Evolutionary conservation across 2,888 invertebrate genomes (phyloP).

Genomic region (Hymenopus coronatus): DNA sequence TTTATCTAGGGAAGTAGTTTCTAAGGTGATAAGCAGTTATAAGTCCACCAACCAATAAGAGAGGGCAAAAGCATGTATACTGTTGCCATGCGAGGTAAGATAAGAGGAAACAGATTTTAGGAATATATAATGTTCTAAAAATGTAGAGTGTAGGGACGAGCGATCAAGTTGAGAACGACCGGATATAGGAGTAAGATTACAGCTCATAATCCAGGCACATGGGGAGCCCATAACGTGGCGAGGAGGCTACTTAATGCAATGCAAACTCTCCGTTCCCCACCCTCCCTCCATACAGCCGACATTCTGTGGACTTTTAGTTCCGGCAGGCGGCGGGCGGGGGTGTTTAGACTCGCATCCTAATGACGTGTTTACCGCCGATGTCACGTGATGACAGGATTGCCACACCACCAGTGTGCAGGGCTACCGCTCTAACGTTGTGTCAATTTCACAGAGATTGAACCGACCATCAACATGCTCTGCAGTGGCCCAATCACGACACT

Average conservation of each 20-base stretch:
- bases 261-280: conserved; percentile 14
- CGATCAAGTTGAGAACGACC: conserved; percentile 4
- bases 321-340: background rate
- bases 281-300: background rate
- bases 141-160: background rate
- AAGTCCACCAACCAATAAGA: too few species aligned
- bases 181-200: conserved; percentile 11
- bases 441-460: background rate
- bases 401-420: background rate
- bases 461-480: background rate
- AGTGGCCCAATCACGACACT: background rate
- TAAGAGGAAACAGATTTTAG: too few species aligned
- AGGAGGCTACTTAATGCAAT: conserved; percentile 21
- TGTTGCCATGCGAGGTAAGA: too few species aligned
- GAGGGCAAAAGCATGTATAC: too few species aligned
- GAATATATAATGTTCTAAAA: background rate
- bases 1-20: too few species aligned
- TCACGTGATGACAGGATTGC: conserved; percentile 19
- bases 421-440: background rate
- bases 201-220: conserved; percentile 19
- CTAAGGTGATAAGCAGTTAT: too few species aligned
- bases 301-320: conserved; percentile 21
- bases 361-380: conserved; percentile 30
- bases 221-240: conserved; percentile 11
- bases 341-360: conserved; percentile 28